Evolutionary conservation across 2,888 invertebrate species (phyloP).

Genomic region (Strigamia transsilvanica): DNA sequence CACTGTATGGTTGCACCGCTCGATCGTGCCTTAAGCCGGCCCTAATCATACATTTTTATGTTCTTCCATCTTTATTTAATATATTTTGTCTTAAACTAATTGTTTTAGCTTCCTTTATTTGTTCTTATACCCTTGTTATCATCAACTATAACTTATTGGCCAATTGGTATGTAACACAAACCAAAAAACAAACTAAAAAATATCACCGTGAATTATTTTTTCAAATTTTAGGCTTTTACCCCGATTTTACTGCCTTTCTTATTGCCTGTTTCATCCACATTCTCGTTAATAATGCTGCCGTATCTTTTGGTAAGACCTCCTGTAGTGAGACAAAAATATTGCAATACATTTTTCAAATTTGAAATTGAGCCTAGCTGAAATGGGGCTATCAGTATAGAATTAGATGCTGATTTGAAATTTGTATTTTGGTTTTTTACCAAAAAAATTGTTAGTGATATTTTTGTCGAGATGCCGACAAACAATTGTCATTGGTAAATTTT

Average conservation of each 20-base stretch:
- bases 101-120: not conserved
- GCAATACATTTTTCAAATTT: no score
- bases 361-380: no score
- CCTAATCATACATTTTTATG: not conserved
- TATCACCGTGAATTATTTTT: not conserved
- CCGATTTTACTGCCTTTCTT: not conserved
- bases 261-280: not conserved
- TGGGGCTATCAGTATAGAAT: no score
- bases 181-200: not conserved
- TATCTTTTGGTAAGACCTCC: conserved; percentile 57
- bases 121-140: not conserved
- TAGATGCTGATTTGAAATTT: no score
- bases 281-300: not conserved
- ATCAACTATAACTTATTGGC: not conserved
- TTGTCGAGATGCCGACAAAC: no score
- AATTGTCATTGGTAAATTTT: no score
- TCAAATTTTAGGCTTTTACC: not conserved
- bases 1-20: no score
- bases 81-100: not conserved
- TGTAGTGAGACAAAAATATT: no score
- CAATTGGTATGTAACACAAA: not conserved
- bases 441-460: no score
- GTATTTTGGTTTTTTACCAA: no score
- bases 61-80: not conserved
- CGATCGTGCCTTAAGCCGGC: no score